Evolutionary conservation across 2,797 vertebrate genomes (phyloP).

Genomic region (Coccyzus lansbergi): DNA sequence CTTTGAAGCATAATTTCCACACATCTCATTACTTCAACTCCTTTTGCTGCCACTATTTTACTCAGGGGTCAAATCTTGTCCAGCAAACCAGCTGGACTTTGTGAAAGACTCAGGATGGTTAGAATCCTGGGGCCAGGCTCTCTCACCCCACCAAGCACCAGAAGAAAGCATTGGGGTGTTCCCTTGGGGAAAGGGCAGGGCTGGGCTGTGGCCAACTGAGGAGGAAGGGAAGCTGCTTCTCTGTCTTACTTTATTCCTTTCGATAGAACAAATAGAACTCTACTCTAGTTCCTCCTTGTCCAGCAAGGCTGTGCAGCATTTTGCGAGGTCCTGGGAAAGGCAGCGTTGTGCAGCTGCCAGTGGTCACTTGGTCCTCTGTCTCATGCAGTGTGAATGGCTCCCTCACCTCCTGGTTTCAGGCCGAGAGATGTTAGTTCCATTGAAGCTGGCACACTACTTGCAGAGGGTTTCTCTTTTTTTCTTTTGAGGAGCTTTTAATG

Average conservation of each 20-base stretch:
- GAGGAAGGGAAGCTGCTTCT: neutral
- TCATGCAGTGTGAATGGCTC: fast-evolving
- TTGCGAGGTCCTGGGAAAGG: neutral
- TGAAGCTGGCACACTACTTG: neutral
- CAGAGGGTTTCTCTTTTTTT: neutral
- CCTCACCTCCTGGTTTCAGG: neutral
- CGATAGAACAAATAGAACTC: neutral
- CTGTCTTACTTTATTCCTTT: neutral
- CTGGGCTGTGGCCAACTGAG: neutral
- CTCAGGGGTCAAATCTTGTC: neutral
- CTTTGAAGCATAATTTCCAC: neutral
- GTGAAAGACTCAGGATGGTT: neutral
- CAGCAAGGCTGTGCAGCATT: neutral
- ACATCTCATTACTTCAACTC: fast-evolving
- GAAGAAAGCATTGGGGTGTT: neutral
- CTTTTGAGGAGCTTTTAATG: neutral
- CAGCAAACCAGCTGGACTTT: neutral
- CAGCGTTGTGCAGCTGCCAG: fast-evolving
- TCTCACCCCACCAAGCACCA: neutral
- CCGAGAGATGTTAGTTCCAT: neutral
- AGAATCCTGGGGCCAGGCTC: neutral
- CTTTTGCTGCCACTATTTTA: neutral
- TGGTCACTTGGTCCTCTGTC: neutral
- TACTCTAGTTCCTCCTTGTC: neutral
- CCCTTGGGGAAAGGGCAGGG: neutral